phyloP scores from a whole-genome alignment of 2,888 invertebrate species.

The Blastobasis adustella region DNA sequence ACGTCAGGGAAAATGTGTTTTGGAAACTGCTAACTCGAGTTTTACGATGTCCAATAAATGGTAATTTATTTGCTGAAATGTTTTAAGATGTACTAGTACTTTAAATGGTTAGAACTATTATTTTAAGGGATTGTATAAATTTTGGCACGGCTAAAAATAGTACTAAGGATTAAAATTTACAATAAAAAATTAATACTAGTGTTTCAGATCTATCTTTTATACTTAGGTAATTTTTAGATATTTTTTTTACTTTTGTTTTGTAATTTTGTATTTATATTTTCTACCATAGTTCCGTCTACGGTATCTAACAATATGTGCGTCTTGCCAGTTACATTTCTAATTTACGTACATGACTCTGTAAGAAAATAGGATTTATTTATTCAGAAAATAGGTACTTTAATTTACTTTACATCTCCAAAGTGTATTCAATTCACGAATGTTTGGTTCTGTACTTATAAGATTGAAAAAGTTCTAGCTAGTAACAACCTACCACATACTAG shows the following conservation, averaged over 20 bases:
- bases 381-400: conserved; percentile 61
- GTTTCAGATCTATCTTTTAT: conserved; percentile 23
- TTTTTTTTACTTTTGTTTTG: conserved; percentile 11
- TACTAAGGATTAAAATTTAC: conserved; percentile 21
- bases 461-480: conserved; percentile 53
- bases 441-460: conserved; percentile 50
- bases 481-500: conserved; percentile 52
- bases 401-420: conserved; percentile 44
- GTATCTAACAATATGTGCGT: conserved; percentile 54
- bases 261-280: conserved; percentile 23
- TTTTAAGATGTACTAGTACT: background rate
- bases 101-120: too few species aligned
- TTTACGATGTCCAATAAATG: too few species aligned
- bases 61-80: too few species aligned
- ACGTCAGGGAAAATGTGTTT: background rate
- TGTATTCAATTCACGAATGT: conserved; percentile 54
- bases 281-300: conserved; percentile 31
- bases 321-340: conserved; percentile 58
- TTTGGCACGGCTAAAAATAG: conserved; percentile 56
- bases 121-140: conserved; percentile 26
- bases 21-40: too few species aligned
- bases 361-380: conserved; percentile 69
- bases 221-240: conserved; percentile 5
- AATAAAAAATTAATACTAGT: conserved; percentile 17
- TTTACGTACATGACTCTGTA: conserved; percentile 59